phyloP scores from a whole-genome alignment of 2,888 invertebrate genomes.

The Hybos culiciformis region DNA sequence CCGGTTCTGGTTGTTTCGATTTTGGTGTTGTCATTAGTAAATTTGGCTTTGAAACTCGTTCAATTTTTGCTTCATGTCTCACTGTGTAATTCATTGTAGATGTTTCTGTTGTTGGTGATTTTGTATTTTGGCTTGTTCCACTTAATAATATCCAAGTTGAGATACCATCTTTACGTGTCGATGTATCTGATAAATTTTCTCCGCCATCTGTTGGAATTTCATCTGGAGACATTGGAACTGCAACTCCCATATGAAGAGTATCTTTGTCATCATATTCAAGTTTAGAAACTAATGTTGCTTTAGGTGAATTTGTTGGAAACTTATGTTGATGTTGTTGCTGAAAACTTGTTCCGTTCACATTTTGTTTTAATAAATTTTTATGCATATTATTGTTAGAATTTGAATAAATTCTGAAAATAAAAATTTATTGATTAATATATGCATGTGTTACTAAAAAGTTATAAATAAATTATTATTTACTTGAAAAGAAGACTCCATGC shows the following conservation, averaged over 20 bases:
- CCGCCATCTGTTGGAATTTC: slow-evolving; percentile 42
- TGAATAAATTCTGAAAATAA: neutral
- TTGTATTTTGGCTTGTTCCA: slow-evolving; percentile 31
- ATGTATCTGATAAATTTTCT: slow-evolving; percentile 29
- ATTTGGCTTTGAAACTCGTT: slow-evolving; percentile 13
- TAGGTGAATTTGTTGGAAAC: too few species aligned
- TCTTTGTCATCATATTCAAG: neutral
- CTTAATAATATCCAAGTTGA: slow-evolving; percentile 67
- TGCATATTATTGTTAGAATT: neutral
- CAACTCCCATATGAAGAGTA: slow-evolving; percentile 49
- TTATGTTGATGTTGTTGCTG: neutral
- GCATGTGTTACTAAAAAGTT: too few species aligned
- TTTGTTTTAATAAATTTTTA: neutral
- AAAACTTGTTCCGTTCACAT: neutral
- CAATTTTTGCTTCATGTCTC: slow-evolving; percentile 14
- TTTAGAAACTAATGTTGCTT: neutral
- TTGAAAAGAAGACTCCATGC: too few species aligned
- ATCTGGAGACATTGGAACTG: slow-evolving; percentile 49
- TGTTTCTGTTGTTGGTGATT: slow-evolving; percentile 19
- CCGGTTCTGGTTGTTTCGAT: slow-evolving; percentile 7
- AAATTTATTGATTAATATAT: neutral
- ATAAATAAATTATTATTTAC: too few species aligned
- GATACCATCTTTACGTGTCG: slow-evolving; percentile 49
- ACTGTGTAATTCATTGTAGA: slow-evolving; percentile 16
- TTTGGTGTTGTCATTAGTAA: slow-evolving; percentile 6